These are phyloP conservation scores for Coelinius sp. DNA, from an alignment of 2,888 invertebrate species.

Conservation along the genomic window DNA sequence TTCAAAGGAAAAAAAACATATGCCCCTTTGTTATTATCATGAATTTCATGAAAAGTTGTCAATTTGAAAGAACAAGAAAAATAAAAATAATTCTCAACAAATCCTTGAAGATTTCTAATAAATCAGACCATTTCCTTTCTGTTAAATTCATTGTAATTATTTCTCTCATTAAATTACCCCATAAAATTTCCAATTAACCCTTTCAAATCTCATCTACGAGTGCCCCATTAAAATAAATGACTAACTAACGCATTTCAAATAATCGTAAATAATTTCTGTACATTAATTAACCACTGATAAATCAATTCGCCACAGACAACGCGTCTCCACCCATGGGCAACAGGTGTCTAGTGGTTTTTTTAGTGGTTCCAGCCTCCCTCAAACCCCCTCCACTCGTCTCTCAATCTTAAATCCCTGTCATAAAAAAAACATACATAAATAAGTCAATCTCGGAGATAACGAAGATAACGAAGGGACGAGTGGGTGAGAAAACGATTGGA, in stretches of 20 bases:
- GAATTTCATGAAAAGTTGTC: too few relatives aligned
- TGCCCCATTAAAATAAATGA: neutral
- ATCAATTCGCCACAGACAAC: neutral
- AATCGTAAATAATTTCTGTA: neutral
- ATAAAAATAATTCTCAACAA: too few relatives aligned
- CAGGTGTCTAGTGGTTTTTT: conserved; percentile 42
- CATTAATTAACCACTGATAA: conserved; percentile 6
- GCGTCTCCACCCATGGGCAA: conserved; percentile 30
- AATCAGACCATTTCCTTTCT: too few relatives aligned
- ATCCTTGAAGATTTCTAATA: too few relatives aligned
- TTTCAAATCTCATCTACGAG: neutral
- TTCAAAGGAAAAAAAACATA: too few relatives aligned
- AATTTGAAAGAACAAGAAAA: too few relatives aligned
- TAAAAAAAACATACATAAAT: conserved; percentile 12
- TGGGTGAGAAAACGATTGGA: conserved; percentile 23
- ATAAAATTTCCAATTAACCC: neutral
- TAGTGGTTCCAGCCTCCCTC: neutral
- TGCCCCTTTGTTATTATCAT: too few relatives aligned
- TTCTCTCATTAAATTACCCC: neutral
- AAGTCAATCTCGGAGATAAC: conserved; percentile 14
- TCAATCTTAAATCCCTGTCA: conserved; percentile 13
- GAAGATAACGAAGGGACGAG: conserved; percentile 26
- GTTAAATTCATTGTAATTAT: neutral
- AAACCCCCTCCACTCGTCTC: conserved; percentile 10
- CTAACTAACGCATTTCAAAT: conserved; percentile 3